Conservation (phyloP, 2,113 vertebrate species). For the Amblyopsis rosae region DNA sequence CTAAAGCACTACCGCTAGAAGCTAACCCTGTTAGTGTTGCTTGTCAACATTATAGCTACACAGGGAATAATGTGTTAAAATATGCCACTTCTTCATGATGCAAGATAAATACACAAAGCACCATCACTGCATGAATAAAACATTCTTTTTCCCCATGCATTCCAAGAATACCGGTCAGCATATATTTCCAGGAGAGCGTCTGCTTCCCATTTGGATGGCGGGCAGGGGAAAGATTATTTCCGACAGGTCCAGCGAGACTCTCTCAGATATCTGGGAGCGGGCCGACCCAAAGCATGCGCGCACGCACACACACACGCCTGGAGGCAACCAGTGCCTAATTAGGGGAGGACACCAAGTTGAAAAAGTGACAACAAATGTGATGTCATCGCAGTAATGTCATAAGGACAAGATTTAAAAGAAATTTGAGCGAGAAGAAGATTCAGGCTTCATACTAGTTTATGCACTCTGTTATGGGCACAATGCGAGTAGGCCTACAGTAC, state of each 20-base stretch:
- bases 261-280: constrained; percentile 16
- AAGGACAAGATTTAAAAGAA: too few relatives aligned
- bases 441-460: too few relatives aligned
- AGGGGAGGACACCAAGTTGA: background rate
- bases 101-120: constrained; percentile 19
- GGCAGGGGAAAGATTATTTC: constrained; percentile 38
- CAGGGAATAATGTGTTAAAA: too few relatives aligned
- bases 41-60: too few relatives aligned
- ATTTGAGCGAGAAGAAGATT: too few relatives aligned
- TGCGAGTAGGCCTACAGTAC: too few relatives aligned
- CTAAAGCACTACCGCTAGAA: too few relatives aligned
- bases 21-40: too few relatives aligned
- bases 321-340: background rate
- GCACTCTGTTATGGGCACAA: too few relatives aligned
- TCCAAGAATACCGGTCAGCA: constrained; percentile 50
- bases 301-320: too few relatives aligned
- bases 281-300: background rate
- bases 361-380: background rate
- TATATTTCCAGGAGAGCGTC: constrained; percentile 14
- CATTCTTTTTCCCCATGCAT: constrained; percentile 17
- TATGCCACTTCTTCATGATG: too few relatives aligned
- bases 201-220: constrained; percentile 37
- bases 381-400: background rate
- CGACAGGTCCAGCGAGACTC: constrained; percentile 30
- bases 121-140: constrained; percentile 29